Evolutionary conservation across 53 echinoderm and acorn worm species (phyloP).

Genomic region (Mesocentrotus franciscanus): DNA sequence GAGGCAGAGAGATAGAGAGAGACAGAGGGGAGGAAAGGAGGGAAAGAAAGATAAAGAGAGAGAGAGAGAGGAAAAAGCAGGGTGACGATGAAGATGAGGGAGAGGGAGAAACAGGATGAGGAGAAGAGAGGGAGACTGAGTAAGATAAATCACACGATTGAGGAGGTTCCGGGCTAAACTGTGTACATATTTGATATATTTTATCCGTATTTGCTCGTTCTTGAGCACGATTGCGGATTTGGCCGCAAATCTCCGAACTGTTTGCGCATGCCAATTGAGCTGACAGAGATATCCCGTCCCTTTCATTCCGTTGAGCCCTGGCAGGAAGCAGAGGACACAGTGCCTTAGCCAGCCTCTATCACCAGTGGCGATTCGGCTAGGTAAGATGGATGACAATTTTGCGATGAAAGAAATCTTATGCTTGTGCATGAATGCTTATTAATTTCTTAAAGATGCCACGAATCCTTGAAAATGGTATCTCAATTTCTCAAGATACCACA

Average conservation of each 20-base stretch:
- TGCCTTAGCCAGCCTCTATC: neutral
- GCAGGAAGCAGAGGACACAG: neutral
- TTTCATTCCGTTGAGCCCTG: neutral
- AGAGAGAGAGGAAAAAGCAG: neutral
- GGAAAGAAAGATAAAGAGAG: neutral
- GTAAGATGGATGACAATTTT: neutral
- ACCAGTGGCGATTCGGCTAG: neutral
- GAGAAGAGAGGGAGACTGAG: neutral
- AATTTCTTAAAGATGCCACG: neutral
- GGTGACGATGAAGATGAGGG: neutral
- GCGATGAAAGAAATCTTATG: neutral
- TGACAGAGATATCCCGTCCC: constrained; percentile 10
- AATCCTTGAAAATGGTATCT: too few relatives aligned
- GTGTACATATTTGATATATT: constrained; percentile 55
- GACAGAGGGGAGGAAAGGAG: neutral
- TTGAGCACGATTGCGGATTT: constrained; percentile 49
- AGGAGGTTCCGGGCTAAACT: constrained; percentile 51
- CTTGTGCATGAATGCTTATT: neutral
- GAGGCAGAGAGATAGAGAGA: neutral
- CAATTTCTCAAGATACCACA: too few relatives aligned
- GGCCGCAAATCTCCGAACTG: constrained; percentile 25
- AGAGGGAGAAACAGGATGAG: neutral
- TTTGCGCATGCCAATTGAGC: constrained; percentile 43
- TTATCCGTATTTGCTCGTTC: constrained; percentile 37
- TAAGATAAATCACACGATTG: constrained; percentile 16